Percentiles rank a stretch among this genome's conserved stretches.
Conservation (phyloP, 2,888 invertebrate genomes). For the Pammene fasciana region DNA sequence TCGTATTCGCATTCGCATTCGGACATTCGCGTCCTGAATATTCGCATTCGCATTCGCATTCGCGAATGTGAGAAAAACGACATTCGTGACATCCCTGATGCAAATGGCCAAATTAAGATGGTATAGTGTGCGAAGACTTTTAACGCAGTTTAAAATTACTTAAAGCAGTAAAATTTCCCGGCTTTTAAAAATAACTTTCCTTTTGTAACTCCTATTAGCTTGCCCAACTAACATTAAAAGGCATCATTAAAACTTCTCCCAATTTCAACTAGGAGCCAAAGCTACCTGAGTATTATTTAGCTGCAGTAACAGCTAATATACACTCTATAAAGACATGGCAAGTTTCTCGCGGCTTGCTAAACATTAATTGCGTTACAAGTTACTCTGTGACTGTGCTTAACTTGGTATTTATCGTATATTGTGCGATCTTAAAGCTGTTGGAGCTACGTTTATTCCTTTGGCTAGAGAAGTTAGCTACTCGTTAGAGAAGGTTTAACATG, state of each 20-base stretch:
- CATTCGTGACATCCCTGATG: too few species aligned
- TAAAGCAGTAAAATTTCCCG: not conserved
- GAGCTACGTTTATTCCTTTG: not conserved
- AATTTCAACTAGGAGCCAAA: conserved; percentile 21
- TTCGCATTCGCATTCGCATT: too few species aligned
- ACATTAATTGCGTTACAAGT: conserved; percentile 31
- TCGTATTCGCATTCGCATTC: too few species aligned
- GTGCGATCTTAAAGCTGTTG: conserved; percentile 12
- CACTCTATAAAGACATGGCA: conserved; percentile 16
- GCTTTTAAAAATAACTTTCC: not conserved
- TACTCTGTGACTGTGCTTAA: conserved; percentile 22
- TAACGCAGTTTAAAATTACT: too few species aligned
- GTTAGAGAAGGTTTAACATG: not conserved
- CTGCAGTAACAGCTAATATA: conserved; percentile 25
- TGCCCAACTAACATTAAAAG: conserved; percentile 18
- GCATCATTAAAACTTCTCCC: conserved; percentile 25
- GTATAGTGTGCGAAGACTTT: too few species aligned
- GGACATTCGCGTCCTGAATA: too few species aligned
- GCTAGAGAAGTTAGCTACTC: not conserved
- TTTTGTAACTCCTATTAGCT: conserved; percentile 7
- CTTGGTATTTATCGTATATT: conserved; percentile 24
- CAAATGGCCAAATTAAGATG: too few species aligned
- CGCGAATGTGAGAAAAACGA: too few species aligned
- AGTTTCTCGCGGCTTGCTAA: conserved; percentile 22
- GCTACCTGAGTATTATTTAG: conserved; percentile 22